Base-by-base conservation (phyloP, 2,888 invertebrate genomes). In the Morpho achilles region DNA sequence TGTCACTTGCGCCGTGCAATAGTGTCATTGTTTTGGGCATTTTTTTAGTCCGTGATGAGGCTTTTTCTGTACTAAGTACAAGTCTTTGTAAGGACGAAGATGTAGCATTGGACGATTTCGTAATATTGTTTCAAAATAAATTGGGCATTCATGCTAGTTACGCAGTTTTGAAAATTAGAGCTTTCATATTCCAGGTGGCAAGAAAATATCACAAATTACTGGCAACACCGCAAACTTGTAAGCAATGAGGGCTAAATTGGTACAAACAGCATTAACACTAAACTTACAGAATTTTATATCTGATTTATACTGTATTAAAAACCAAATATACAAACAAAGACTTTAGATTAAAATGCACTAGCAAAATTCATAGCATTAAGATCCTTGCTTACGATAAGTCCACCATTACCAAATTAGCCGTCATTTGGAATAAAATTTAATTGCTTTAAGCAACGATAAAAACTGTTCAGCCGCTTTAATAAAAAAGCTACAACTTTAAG, bases 81-180 rank as follows among this genome's bases (percentile, higher is more conserved):
- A 90, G 90, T 90, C 90, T 89, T 89, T 82, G 16, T 67, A 76
- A 87, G 90, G 90, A 90, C 90, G 90, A 89, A 89, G 87, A 87
- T 87, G 79, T 88, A 77, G 81, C 72, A 77, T 79, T 89, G 89
- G 89, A 89, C 88, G 88, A 87, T 84, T 85, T 73, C 81, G 76
- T 76, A 76, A 70, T 49, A 44, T 50, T 55, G 39, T 73, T 75
- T 72, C 75, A 72, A 72, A 59, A 69, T 62, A 58, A 68, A 71
- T 65, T 69, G 75, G 80, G 77, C 72, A 56, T 63, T 65, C 77
- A 76, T 78, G 77, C 74, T 76, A 73, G 74, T 73, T 67, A 74
- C 74, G 72, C 74, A 69, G 79, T 75, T 77, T 70, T 75, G 68
- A 70, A 69, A 63, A 66, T 69, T 67, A 71, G 62, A 66, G 62